Evolutionary conservation across 2,888 invertebrate species (phyloP), one percentile per base, ranked within the genome.

Genomic region (Macrosiphum euphorbiae): DNA sequence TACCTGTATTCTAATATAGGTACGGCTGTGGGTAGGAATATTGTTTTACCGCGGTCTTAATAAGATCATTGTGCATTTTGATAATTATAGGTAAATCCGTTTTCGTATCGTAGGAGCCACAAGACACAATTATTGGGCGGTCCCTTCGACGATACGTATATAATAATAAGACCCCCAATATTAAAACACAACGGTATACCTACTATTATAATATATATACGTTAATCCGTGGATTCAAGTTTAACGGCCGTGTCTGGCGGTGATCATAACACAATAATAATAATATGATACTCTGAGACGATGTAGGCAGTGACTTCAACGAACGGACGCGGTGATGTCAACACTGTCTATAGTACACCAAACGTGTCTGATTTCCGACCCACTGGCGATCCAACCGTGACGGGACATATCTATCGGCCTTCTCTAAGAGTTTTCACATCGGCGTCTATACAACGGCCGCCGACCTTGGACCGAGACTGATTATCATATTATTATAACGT

Each of bases 391-490:
- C 55, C 50, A 58, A 90, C 89, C 93, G 89, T 93, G 93, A 93
- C 93, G 93, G 35, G 35, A 85, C 84, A 67, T 24, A 47, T 87
- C 35, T 78, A 35, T 78, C 41, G 92, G 88, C 92, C 85, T 93
- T 93, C 93, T 89, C 55, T 3, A 10, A 35, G 89, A 85, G 55
- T 93, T 89, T 93, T 90, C 93, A 90, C 93, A 58, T 93, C 47
- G 35, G 41, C 58, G 24, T 88, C 87, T 28, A 35, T 50, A 58
- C 58, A 92, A 92, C 92, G 87, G 44, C 86, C 91, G n/a, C 58
- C 85, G 89, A 85, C 93, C 93, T 93, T 47, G 93, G 84, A 84
- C 93, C 93, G 89, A 85, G 50, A 93, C 93, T 90, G 93, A 93
- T 93, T 93, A 93, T 85, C 93, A 93, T 91, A 88, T 35, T 78